Evolutionary conservation across 2,113 vertebrate genomes (phyloP).

Genomic region (Oncorhynchus nerka): DNA sequence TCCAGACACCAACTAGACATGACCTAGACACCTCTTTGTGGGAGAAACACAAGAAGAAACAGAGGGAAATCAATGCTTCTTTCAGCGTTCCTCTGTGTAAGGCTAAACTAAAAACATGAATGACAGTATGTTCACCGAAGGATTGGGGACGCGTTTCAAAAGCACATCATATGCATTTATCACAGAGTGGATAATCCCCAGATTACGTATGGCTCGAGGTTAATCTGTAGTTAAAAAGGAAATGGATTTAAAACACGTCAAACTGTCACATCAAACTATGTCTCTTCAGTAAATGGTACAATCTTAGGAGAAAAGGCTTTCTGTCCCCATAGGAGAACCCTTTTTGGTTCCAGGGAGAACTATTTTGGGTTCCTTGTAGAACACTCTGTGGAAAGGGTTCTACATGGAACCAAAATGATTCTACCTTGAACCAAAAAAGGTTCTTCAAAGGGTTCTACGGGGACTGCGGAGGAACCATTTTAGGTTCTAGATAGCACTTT

Average conservation of each 20-base stretch:
- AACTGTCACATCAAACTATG: background rate
- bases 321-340: too few species aligned
- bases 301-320: too few species aligned
- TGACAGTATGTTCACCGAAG: constrained; percentile 24
- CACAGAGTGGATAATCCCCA: constrained; percentile 69
- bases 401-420: too few species aligned
- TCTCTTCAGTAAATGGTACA: background rate
- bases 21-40: background rate
- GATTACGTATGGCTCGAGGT: constrained; percentile 63
- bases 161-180: constrained; percentile 67
- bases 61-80: background rate
- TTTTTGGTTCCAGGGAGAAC: too few species aligned
- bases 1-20: background rate
- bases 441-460: too few species aligned
- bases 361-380: too few species aligned
- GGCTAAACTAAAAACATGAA: background rate
- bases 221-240: constrained; percentile 64
- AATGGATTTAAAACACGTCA: constrained; percentile 60
- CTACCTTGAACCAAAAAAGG: too few species aligned
- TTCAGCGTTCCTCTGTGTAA: too few species aligned
- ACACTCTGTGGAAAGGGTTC: too few species aligned
- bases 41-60: background rate
- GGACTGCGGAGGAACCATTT: too few species aligned
- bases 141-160: constrained; percentile 55
- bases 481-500: too few species aligned